Base-by-base conservation (phyloP, 2,888 invertebrate genomes). In the Chaetoderma sp. region DNA sequence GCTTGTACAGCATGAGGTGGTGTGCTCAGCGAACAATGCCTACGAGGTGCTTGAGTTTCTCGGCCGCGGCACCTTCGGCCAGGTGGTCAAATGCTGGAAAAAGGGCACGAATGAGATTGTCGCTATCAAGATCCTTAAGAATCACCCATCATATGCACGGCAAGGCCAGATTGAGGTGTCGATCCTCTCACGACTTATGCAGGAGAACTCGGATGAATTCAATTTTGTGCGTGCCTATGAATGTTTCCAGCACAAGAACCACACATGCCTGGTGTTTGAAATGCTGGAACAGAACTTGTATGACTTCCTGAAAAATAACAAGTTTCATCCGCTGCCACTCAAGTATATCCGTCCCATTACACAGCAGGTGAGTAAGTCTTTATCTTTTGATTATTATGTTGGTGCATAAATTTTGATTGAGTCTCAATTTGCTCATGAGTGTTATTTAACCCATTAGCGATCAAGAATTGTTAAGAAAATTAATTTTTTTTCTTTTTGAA, bases 61-160 rank as follows among this genome's bases (percentile, higher is more conserved):
- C 85, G 99, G 99, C 78, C 93, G 99, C 79, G 99, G 99, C 83
- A 99, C 98, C 78, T 99, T 99, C 89, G 98, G 98, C 75, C 91
- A 93, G 88, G 99, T 99, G 85, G 99, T 99, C 86, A 99, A 99
- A 90, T 99, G 99, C 89, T 99, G 99, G 98, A 99, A 99, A 89
- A 98, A 98, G 87, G 98, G 98, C 87, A 99, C 99, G 82, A 99
- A 97, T 87, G 98, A 99, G 89, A 98, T 99, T 86, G 98, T 99
- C 83, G 99, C 99, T 86, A 99, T 99, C 88, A 99, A 99, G 90
- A 99, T 99, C 87, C 90, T 99, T 68, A 99, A 99, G 90, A 99
- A 99, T 90, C 99, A 99, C 89, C 99, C 99, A 76, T 98, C 98
- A 80, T 99, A 99, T 90, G 98, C 98, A 76, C 92, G 99, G 83